Conservation (phyloP, 2,113 vertebrate genomes). For the Heterochromis multidens region DNA sequence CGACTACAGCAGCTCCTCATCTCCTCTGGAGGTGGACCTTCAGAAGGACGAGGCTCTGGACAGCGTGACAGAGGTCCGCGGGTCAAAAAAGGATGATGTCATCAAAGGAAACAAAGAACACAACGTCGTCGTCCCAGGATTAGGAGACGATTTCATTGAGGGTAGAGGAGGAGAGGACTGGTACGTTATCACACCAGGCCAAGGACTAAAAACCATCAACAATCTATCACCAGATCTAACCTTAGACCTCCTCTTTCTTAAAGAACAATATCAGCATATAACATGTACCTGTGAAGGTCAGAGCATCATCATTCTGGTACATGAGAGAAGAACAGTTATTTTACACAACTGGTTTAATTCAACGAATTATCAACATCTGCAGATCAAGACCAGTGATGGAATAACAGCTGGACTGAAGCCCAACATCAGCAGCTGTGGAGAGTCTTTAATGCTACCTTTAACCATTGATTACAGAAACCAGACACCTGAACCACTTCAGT, state of each 20-base stretch:
- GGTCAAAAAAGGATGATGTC: accelerated
- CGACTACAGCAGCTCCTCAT: slow-evolving; percentile 35
- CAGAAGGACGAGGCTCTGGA: background rate
- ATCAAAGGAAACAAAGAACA: background rate
- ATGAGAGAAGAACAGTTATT: background rate
- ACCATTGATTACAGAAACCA: slow-evolving; percentile 29
- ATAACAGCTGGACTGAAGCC: slow-evolving; percentile 24
- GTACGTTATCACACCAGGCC: slow-evolving; percentile 43
- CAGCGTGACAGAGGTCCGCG: background rate
- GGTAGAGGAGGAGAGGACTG: slow-evolving; percentile 53
- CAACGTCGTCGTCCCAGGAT: background rate
- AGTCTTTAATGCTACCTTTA: background rate
- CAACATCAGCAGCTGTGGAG: background rate
- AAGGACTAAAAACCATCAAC: slow-evolving; percentile 48
- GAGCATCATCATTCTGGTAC: background rate
- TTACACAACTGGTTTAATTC: slow-evolving; percentile 47
- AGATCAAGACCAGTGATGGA: slow-evolving; percentile 53
- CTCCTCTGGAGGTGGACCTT: slow-evolving; percentile 1
- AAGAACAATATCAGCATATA: slow-evolving; percentile 8
- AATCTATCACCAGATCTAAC: slow-evolving; percentile 46
- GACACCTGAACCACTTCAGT: background rate
- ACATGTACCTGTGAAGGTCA: background rate
- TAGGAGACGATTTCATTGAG: slow-evolving; percentile 36
- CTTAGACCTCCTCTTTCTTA: slow-evolving; percentile 40
- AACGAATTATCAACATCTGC: slow-evolving; percentile 46